Conservation (phyloP, 2,113 vertebrate genomes). For the Callipepla squamata region DNA sequence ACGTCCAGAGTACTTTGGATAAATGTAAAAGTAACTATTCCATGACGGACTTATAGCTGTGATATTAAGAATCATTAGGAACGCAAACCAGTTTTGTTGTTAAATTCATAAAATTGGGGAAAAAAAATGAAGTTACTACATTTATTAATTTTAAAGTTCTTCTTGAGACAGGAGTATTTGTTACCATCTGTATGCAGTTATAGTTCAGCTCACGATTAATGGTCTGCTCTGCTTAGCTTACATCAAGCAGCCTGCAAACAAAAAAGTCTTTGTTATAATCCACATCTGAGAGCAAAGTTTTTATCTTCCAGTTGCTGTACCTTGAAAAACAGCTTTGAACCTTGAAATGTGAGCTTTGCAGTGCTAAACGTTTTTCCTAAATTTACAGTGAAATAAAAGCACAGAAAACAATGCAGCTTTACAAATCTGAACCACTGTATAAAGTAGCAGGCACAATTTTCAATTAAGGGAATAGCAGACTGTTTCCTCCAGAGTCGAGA, state of each 20-base stretch:
- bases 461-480: background rate
- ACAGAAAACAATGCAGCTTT: background rate
- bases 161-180: background rate
- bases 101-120: background rate
- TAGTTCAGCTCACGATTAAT: constrained; percentile 32
- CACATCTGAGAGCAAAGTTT: background rate
- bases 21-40: background rate
- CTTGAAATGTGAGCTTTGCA: background rate
- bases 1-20: background rate
- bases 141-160: background rate
- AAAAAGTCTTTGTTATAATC: constrained; percentile 4
- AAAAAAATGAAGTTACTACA: background rate
- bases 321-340: background rate
- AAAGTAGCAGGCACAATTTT: background rate
- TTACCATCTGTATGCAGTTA: constrained; percentile 8
- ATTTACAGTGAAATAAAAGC: background rate
- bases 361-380: background rate
- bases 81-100: background rate
- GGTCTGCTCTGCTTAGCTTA: constrained; percentile 20
- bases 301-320: background rate
- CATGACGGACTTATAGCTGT: background rate
- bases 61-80: background rate
- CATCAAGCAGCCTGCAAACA: background rate
- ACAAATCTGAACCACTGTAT: background rate
- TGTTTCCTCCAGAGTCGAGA: background rate